Base-by-base conservation (phyloP, 2,797 vertebrate species). In the Gorsachius magnificus region DNA sequence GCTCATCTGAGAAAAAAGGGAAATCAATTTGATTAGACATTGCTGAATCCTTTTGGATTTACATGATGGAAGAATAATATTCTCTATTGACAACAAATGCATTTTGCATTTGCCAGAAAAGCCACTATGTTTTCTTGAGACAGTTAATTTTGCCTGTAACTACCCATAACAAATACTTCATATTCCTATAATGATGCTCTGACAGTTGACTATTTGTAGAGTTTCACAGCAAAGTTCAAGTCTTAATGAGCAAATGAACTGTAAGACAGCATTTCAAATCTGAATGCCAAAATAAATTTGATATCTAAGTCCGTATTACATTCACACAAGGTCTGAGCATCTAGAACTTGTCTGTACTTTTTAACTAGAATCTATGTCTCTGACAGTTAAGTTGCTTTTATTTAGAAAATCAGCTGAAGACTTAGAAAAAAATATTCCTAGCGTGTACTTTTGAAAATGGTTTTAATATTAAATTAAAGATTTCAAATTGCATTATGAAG, bases 1-100 rank as follows among this genome's bases (percentile, higher is more conserved):
- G 99, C 90, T 99, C 99, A 98, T 99, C 99, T 99, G 98, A 95
- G 87, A 93, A 95, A 80, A 85, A 76, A 75, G 75, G 7, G 9
- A 93, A 83, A 94, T 26, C 6, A 11, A 19, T 79, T 74, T 76
- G 28, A 71, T 98, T 93, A 98, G 63, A 61, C 25, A 77, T 45
- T n/a, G 75, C 8, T 66, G 45, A 41, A 66, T 29, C 38, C 18
- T 46, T 83, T 53, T 11, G 82, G 48, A 71, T 77, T 77, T 78
- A n/a, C n/a, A 58, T 10, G 14, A 80, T 5, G 3, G 69, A 89
- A 94, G 50, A 89, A 15, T 20, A 51, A 17, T 71, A 56, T 64
- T 68, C n/a, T 9, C 31, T 83, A 48, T 0, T 56, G 31, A 69
- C 16, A 81, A 69, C 18, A 80, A 85, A 65, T 13, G 9, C 9